A percentile compares a stretch with the other conserved stretches of the same genome.
phyloP scores from a whole-genome alignment of 2,113 vertebrate species.

The Sinocyclocheilus anophthalmus region DNA sequence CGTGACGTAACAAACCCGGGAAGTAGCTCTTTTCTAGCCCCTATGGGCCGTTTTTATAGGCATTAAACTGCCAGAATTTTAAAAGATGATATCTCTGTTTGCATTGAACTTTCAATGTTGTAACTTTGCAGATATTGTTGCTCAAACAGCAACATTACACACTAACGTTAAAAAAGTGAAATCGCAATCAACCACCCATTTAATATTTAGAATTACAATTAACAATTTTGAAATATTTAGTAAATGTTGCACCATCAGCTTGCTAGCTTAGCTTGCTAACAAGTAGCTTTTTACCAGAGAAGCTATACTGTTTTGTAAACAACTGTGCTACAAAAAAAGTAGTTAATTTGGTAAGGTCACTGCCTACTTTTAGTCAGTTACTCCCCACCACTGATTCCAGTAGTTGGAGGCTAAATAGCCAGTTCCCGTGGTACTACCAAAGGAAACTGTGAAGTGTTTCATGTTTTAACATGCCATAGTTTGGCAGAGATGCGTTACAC shows the following conservation, averaged over 20 bases:
- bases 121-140: too few species aligned
- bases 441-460: neutral
- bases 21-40: too few species aligned
- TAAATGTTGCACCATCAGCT: neutral
- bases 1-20: too few species aligned
- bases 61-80: too few species aligned
- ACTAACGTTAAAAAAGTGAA: too few species aligned
- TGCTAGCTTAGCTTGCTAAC: neutral
- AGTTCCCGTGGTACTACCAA: neutral
- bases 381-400: neutral
- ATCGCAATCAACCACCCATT: too few species aligned
- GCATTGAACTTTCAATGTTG: too few species aligned
- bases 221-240: neutral
- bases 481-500: slow-evolving; percentile 10
- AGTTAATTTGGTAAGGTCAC: neutral
- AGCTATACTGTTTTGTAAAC: neutral
- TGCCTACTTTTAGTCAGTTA: neutral
- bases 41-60: too few species aligned
- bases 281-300: neutral
- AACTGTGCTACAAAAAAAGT: neutral
- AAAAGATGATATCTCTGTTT: too few species aligned
- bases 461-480: slow-evolving; percentile 4
- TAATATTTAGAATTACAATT: neutral
- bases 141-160: too few species aligned
- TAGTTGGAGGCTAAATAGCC: slow-evolving; percentile 8